Percentiles rank a stretch among this genome's conserved stretches.
These are phyloP conservation scores for Alligator sinensis DNA, from an alignment of 2,113 vertebrate species.

Conservation along the genomic window DNA sequence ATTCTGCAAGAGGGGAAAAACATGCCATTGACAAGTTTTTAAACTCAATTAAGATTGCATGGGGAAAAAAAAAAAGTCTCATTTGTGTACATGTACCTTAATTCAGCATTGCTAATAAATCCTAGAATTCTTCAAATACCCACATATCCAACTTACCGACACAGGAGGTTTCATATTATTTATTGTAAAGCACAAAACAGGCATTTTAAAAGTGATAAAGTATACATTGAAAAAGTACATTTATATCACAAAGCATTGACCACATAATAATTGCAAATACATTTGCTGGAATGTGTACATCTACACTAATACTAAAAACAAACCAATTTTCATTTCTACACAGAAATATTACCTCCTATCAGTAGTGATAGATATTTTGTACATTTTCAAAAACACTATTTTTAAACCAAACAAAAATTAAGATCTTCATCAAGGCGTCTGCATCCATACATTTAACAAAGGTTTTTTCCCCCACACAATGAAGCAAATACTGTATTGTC, in stretches of 20 bases:
- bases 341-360: conserved; percentile 94
- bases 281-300: conserved; percentile 99
- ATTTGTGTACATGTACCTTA: conserved; percentile 82
- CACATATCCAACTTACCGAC: conserved; percentile 98
- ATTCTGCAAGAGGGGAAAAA: conserved; percentile 83
- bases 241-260: conserved; percentile 98
- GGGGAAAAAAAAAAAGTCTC: conserved; percentile 63
- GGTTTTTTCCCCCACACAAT: conserved; percentile 99
- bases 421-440: conserved; percentile 99
- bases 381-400: conserved; percentile 95
- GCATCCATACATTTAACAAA: conserved; percentile 99
- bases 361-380: conserved; percentile 91
- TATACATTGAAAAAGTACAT: conserved; percentile 99
- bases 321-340: conserved; percentile 97
- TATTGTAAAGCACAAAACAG: conserved; percentile 99
- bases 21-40: conserved; percentile 76
- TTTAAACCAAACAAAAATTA: conserved; percentile 98
- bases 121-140: conserved; percentile 79
- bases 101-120: conserved; percentile 79
- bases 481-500: conserved; percentile 99
- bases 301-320: conserved; percentile 99
- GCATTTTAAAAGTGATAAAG: conserved; percentile 99
- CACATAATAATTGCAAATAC: conserved; percentile 97
- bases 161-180: conserved; percentile 99
- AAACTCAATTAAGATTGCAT: conserved; percentile 72